Base-by-base conservation (phyloP, 2,113 vertebrate species). In the Larimichthys crocea region DNA sequence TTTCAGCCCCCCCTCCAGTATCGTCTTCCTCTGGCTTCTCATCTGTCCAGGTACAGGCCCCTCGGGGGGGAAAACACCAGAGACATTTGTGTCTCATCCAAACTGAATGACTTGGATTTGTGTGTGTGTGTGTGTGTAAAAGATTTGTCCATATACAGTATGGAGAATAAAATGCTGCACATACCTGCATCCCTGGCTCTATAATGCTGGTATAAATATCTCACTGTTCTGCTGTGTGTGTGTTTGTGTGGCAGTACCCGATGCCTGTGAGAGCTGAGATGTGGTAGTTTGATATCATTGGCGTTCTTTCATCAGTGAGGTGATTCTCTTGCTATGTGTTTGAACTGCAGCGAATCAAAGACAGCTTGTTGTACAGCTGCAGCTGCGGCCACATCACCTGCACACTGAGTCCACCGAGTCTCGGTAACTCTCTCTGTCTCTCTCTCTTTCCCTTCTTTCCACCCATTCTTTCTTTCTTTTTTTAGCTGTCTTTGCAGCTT, bases 241-340 rank as follows among this genome's bases (percentile, higher is more conserved):
- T 3, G 7, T 49, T 83, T 80, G 71, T 68, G 76, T 65, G 79
- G 26, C 5, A 0, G 71, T 5, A 74, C 42, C 49, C 75, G 12
- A 26, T 46, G 57, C 50, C 86, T 77, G 40, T 12, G 35, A 59
- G 77, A 79, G 52, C 66, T 60, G 35, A 80, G 80, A 91, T 87
- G 86, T 56, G 77, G 84, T 88, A 75, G 82, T 87, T 79, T 90
- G 89, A 90, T 92, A 91, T 86, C 69, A 29, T 42, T 78, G 80
- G 85, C 76, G 0, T 56, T 80, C 86, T 91, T 92, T 93, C 91
- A 90, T 89, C 85, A 63, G 87, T 88, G 91, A 91, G 81, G 76
- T 84, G 88, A 89, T 91, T 86, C 83, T 89, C 79, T 86, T 91
- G 90, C 86, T 89, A 76, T 90, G 88, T 69, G 86, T 92, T 92